These are phyloP conservation scores for Syritta pipiens DNA, from an alignment of 2,888 invertebrate species.

Conservation along the genomic window DNA sequence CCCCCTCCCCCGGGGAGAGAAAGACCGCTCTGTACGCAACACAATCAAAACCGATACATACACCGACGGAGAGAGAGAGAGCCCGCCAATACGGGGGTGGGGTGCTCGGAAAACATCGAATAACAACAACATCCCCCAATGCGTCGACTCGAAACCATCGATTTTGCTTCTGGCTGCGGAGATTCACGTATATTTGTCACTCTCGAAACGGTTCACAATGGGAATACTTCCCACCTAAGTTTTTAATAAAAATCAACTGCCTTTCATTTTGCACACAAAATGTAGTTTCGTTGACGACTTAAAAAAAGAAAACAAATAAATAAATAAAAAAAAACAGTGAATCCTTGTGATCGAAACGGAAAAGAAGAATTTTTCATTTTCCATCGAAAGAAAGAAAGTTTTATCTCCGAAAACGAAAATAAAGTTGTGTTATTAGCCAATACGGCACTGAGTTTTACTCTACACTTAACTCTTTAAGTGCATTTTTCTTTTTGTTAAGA, in stretches of 20 bases:
- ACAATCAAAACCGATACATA: too few relatives aligned
- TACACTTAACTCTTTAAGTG: background rate
- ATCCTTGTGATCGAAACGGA: background rate
- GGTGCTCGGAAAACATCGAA: constrained; percentile 30
- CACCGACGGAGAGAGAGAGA: too few relatives aligned
- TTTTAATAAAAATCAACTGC: constrained; percentile 13
- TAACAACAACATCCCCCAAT: constrained; percentile 58
- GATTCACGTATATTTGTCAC: constrained; percentile 52
- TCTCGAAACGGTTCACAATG: constrained; percentile 60
- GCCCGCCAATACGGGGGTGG: too few relatives aligned
- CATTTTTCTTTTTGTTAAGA: too few relatives aligned
- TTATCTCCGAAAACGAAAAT: background rate
- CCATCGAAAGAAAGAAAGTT: too few relatives aligned
- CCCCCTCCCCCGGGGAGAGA: too few relatives aligned
- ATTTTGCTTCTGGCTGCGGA: constrained; percentile 63
- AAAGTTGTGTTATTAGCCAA: constrained; percentile 9
- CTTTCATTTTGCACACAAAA: constrained; percentile 45
- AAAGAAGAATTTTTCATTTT: too few relatives aligned
- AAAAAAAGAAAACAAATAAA: too few relatives aligned
- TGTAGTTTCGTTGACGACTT: constrained; percentile 40
- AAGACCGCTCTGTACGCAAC: too few relatives aligned
- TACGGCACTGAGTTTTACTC: constrained; percentile 19
- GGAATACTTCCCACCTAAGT: constrained; percentile 27
- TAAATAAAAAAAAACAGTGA: constrained; percentile 1
- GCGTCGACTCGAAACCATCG: constrained; percentile 66